Base-by-base conservation (phyloP, 2,888 invertebrate species). In the Drosophila formosana region DNA sequence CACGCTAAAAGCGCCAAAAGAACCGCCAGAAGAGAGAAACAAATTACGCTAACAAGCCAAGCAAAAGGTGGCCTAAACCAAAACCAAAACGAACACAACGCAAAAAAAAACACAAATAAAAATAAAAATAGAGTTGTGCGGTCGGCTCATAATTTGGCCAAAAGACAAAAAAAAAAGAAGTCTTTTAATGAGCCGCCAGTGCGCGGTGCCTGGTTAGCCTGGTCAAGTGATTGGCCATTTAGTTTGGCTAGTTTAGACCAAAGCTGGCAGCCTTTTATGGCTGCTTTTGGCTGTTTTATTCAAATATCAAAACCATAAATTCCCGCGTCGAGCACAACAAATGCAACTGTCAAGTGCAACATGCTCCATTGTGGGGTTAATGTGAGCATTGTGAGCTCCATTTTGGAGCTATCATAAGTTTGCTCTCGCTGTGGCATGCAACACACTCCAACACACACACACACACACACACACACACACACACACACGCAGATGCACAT, bases 361-460 rank as follows among this genome's bases (percentile, higher is more conserved):
- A 78, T 70, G 69, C 45, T 23, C 65, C 77, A 70, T 82, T 88
- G 76, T 72, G 80, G 69, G 60, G 64, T 68, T 82, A 87, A 88
- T 88, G 88, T 75, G 75, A 66, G 66, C 85, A 87, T 87, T 82
- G 82, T 88, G 72, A 67, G 64, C 67, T 72, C 75, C 82, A 78
- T 81, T 84, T 87, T 80, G 52, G 67, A 53, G 58, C 57, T 50
- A 72, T 52, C 67, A 72, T 76, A 74, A 78, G 52, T 75, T 70
- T 26, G 8, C 45, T 47, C 46, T 26, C 11, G 46, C 34, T 28
- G 56, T 58, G 11, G 57, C 57, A 58, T 58, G 57, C 57, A 37
- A 57, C 57, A 57, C 45, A 52, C 43, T 37, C 37, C 37, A n/a
- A 4, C n/a, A 11, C 11, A 37, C 37, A n/a, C 41, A 53, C 47